Evolutionary conservation across 2,888 invertebrate species (phyloP), one percentile per base, ranked within the genome.

Genomic region (Trissolcus brochymenae): DNA sequence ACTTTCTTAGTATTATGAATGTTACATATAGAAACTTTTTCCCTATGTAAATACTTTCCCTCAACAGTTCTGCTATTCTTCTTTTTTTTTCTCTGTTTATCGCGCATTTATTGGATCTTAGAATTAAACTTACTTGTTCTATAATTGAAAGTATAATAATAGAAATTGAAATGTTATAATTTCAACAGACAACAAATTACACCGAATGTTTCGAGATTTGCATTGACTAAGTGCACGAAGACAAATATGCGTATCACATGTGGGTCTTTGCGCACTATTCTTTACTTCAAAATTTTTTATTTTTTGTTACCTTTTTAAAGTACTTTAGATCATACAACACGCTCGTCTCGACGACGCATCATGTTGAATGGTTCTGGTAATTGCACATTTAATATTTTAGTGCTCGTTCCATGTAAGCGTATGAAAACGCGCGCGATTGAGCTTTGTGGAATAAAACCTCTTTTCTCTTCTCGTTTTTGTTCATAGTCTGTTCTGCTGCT

Each of bases 301-400:
- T 21, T 29, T 43, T 41, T 64, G 1, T 41, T 51, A 50, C 25
- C 64, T 75, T 55, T 62, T 57, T 56, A 57, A 49, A 21, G 46
- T 16, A 57, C 56, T 65, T 9, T 13, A n/a, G 29, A 29, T 66
- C 75, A 65, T 68, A 81, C 68, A 78, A 77, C 72, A 60, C 80
- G 73, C 76, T 79, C 79, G 81, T 82, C 82, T 82, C 83, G 78
- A 82, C 84, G 84, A 83, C 84, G 83, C 86, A 86, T 88, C 86
- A 84, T 82, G 83, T 82, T 89, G 88, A 89, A 89, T 89, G 86
- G 87, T 80, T 81, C 82, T 83, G 85, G 88, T 89, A 89, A 89
- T 89, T 89, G 88, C 87, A 81, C 87, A 87, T 84, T 89, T 87
- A 89, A 89, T 88, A 89, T 88, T 89, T 88, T 86, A 89, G 86